Evolutionary conservation across 1,140 invertebrate genomes (phyloP), one percentile per base, ranked within the genome.

Genomic region (Tyrophagus putrescentiae): DNA sequence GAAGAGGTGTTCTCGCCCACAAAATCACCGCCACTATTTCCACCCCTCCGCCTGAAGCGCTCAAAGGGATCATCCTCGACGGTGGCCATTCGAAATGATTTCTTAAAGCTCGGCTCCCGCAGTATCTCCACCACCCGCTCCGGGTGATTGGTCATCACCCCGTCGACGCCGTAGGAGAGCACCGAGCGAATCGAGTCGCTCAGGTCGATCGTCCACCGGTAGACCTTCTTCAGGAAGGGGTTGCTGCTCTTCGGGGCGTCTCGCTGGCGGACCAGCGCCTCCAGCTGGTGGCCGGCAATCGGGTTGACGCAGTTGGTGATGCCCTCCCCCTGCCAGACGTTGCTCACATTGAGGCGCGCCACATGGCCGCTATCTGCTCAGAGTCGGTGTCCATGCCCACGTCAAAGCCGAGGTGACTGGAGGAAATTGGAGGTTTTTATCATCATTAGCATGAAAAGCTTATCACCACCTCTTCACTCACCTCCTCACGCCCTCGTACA

Each of bases 121-220:
- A 66, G 33, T 18, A 67, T 48, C 9, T 45, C 18, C 9, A 33
- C n/a, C 13, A 67, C 28, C 13, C 48, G 48, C 16, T 64, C 59
- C 4, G 64, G 64, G 31, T 66, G 61, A 60, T 67, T 67, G 0
- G 66, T 67, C 59, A 66, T 66, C 1, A 66, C 50, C 0, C 62
- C 65, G 41, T 66, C 66, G 25, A 66, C 62, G n/a, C 60, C 57
- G 27, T 64, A 31, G 31, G 21, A 33, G 23, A 62, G 1, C 2
- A 31, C 29, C n/a, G 27, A 60, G 31, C 57, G 57, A 53, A 41
- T 58, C 54, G 21, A 39, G 33, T 57, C 45, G 36, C 44, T 44
- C 48, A 63, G 61, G 41, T 67, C 66, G 3, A 67, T 62, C n/a
- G 66, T 67, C 66, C 66, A 67, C 39, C 60, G 62, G 29, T 67